A percentile compares a stretch with the other conserved stretches of the same genome.
phyloP scores from a whole-genome alignment of 2,113 vertebrate genomes.

The Phrynosoma blainvillii region DNA sequence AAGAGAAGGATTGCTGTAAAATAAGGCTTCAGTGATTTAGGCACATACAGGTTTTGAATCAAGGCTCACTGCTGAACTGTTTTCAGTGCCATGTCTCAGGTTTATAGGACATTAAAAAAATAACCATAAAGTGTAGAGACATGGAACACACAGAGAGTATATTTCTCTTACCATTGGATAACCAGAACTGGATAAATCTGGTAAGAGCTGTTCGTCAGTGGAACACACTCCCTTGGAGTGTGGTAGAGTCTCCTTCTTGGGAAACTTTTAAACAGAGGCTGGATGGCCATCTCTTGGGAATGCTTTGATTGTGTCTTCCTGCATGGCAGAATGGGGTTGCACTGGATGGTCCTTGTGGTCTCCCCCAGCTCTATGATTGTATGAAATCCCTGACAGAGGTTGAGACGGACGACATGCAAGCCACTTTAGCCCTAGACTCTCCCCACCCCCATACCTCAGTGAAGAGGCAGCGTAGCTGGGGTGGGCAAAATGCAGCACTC shows the following conservation, averaged over 20 bases:
- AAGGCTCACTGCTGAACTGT: background rate
- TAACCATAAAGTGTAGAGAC: background rate
- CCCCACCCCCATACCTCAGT: background rate
- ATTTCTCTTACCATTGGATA: background rate
- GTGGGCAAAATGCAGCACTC: too few relatives aligned
- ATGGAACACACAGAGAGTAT: background rate
- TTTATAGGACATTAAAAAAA: background rate
- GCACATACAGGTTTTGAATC: background rate
- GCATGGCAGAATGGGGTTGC: too few relatives aligned
- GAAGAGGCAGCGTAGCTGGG: background rate
- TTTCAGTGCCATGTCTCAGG: background rate
- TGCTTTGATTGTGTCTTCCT: too few relatives aligned
- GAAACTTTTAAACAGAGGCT: too few relatives aligned
- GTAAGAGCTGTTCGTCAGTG: background rate
- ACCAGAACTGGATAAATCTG: background rate
- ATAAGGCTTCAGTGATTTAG: background rate
- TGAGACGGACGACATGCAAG: background rate
- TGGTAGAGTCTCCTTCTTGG: too few relatives aligned
- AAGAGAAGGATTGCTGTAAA: background rate
- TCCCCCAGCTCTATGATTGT: too few relatives aligned
- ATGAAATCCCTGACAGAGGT: background rate
- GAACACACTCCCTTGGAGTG: too few relatives aligned
- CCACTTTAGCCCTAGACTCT: background rate
- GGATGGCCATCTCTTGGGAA: too few relatives aligned
- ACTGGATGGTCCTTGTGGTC: too few relatives aligned